Percentiles rank a stretch among this genome's conserved stretches.
Conservation (phyloP, 1,140 invertebrate species). For the Danaus plexippus region DNA sequence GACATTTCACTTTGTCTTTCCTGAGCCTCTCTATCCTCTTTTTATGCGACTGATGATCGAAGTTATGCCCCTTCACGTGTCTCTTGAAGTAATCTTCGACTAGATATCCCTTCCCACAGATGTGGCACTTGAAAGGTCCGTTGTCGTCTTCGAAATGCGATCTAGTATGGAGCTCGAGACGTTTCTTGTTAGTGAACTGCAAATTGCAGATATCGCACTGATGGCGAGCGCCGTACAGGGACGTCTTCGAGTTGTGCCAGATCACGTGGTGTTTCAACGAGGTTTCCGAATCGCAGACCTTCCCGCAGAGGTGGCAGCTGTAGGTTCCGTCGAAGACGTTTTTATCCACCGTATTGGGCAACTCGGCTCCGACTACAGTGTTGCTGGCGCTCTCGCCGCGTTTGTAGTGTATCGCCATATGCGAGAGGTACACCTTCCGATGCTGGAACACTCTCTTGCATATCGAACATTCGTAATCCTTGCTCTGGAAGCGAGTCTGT, state of each 20-base stretch:
- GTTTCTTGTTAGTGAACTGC: slow-evolving; percentile 58
- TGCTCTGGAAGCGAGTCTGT: slow-evolving; percentile 57
- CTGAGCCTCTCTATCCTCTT: slow-evolving; percentile 51
- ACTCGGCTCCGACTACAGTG: slow-evolving; percentile 40
- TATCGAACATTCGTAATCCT: slow-evolving; percentile 64
- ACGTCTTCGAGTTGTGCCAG: slow-evolving; percentile 63
- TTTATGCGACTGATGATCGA: slow-evolving; percentile 56
- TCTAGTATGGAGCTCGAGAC: slow-evolving; percentile 52
- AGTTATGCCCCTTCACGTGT: slow-evolving; percentile 64
- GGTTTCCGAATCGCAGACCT: slow-evolving; percentile 55
- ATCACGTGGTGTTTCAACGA: slow-evolving; percentile 58
- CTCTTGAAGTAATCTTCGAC: slow-evolving; percentile 47
- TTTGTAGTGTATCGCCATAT: slow-evolving; percentile 64
- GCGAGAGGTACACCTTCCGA: slow-evolving; percentile 55
- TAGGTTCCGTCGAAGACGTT: slow-evolving; percentile 39
- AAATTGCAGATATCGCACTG: slow-evolving; percentile 56
- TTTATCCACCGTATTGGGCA: slow-evolving; percentile 28
- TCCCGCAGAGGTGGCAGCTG: slow-evolving; percentile 57
- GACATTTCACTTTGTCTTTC: slow-evolving; percentile 63
- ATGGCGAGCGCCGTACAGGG: slow-evolving; percentile 46
- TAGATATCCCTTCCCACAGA: slow-evolving; percentile 59
- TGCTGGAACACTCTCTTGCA: slow-evolving; percentile 61
- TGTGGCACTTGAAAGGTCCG: slow-evolving; percentile 55
- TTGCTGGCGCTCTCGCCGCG: slow-evolving; percentile 48
- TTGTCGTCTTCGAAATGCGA: slow-evolving; percentile 58